Conservation (phyloP, 2,797 vertebrate genomes). For the Alectoris magna region DNA sequence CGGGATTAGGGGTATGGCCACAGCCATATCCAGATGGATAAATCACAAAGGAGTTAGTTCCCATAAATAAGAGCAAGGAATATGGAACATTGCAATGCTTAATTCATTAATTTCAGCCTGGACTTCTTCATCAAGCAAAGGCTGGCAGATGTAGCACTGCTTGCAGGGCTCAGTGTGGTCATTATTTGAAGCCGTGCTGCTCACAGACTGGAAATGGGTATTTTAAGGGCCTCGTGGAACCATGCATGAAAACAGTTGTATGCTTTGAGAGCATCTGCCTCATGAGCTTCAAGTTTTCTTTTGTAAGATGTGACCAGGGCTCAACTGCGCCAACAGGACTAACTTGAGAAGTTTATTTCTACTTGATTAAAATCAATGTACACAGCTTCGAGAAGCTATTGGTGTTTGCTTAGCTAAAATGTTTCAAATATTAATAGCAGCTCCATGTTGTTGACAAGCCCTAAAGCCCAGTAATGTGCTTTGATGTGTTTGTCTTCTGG, state of each 20-base stretch:
- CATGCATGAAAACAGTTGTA: neutral
- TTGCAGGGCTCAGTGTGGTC: neutral
- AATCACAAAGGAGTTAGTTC: neutral
- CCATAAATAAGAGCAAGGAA: neutral
- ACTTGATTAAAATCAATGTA: neutral
- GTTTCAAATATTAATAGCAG: conserved; percentile 42
- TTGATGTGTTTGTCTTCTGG: conserved; percentile 48
- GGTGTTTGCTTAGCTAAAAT: conserved; percentile 32
- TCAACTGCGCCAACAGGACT: neutral
- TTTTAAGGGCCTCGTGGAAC: neutral
- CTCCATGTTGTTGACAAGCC: conserved; percentile 38
- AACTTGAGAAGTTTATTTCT: neutral
- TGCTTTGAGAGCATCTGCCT: neutral
- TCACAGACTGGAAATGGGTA: neutral
- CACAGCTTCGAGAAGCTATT: conserved; percentile 4
- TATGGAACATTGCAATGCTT: neutral
- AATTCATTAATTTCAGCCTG: neutral
- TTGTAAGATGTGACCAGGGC: neutral
- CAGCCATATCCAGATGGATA: neutral
- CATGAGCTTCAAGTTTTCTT: neutral
- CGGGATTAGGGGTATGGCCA: neutral
- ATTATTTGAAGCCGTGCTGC: neutral
- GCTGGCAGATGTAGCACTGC: neutral
- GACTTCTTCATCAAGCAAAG: neutral
- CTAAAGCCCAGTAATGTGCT: conserved; percentile 13